Base-by-base conservation (phyloP, 1,140 invertebrate species). In the Cydia fagiglandana region DNA sequence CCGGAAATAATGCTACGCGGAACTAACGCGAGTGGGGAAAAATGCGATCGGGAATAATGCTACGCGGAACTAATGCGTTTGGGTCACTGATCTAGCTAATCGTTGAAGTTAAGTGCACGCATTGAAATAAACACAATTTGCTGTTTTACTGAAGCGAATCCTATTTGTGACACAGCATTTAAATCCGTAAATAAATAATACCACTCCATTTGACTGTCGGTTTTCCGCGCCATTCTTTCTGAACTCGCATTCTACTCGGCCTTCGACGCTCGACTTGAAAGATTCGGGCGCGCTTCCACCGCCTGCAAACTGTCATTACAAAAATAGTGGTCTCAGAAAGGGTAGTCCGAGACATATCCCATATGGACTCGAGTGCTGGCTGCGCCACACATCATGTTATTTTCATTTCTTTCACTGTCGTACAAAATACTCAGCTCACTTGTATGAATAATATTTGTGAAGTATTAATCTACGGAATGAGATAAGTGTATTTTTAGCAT, bases 251-350 rank as follows among this genome's bases (percentile, higher is more conserved):
- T 68, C 64, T 30, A 34, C 9, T 70, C 66, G 66, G 66, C 66
- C 34, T 70, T 70, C 66, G 77, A 75, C 79, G 78, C 80, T 79
- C 78, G 78, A 50, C 76, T 73, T 68, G 73, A 47, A 50, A 56
- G 68, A 53, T 53, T 47, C 73, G 73, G 20, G 45, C 73, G 56
- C 47, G 74, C 12, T 74, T 56, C 77, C 75, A 76, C 89, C 90
- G 88, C 90, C 90, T 91, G 90, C 85, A 73, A 84, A 88, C 87
- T 88, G 90, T 91, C 90, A 90, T 88, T 91, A 91, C 87, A 86
- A 88, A 91, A 91, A 91, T 91, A 91, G 90, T 91, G 88, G 85
- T 64, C 85, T 82, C 86, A 87, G 88, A 91, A 91, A 91, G 90
- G 90, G 87, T 91, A 89, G 86, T 80, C 83, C 81, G 80, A 85